Base-by-base conservation (phyloP, 2,113 vertebrate genomes). In the Electrona antarctica region DNA sequence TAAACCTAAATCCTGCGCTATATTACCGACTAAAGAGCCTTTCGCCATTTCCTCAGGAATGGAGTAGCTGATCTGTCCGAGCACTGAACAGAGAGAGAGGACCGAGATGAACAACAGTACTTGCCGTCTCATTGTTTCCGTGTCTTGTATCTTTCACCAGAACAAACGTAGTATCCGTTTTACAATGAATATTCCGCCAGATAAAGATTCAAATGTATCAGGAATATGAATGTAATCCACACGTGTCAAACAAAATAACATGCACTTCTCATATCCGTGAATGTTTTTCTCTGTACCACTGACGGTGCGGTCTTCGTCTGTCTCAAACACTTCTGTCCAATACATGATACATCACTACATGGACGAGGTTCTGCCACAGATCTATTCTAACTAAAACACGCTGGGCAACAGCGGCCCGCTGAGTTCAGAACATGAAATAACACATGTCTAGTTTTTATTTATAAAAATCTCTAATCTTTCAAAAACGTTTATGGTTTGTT, bases 341-440 rank as follows among this genome's bases (percentile, higher is more conserved):
- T 11, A 69, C 29, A 63, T 3, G 15, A n/a, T 21, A 21, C 21
- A 21, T 21, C 21, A 50, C 4, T 12, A 48, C 33, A 41, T 7
- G 21, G 52, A 57, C 69, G 75, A 51, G 60, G 82, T 61, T 13
- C 64, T 29, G 7, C 45, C 60, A 9, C 7, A 69, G 60, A 57
- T 49, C 41, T 15, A 0, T 0, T 54, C 15, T 14, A 73, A 68
- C 14, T 6, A 1, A 8, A 64, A 58, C 51, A 33, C 84, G 90
- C 80, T 93, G 91, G 93, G 88, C 94, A 92, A 96, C 95, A 97
- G 95, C 95, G 95, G 92, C 95, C 90, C 95, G 83, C 72, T 90
- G 90, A 93, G 96, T 94, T 88, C 87, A 93, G 69, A 89, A 87
- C 82, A 92, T 7, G 82, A 90, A 93, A 96, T 85, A 94, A 86